These are phyloP conservation scores for Nannoperca obscura DNA, from an alignment of 2,797 vertebrate species.

Conservation along the genomic window DNA sequence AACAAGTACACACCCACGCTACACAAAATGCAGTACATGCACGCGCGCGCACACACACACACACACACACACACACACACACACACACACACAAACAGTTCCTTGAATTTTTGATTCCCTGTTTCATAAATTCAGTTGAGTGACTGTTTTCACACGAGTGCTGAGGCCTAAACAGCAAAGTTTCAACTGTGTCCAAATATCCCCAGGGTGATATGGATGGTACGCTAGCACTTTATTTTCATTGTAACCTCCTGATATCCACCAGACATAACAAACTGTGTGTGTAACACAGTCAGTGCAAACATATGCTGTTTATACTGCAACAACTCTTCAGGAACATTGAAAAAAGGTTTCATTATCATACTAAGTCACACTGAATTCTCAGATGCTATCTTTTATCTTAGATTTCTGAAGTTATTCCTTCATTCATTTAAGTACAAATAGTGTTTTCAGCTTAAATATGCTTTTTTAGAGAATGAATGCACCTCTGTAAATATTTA, in stretches of 20 bases:
- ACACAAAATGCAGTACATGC: constrained; percentile 11
- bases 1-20: constrained; percentile 29
- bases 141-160: constrained; percentile 34
- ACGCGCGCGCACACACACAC: constrained; percentile 16
- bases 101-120: constrained; percentile 27
- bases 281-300: constrained; percentile 35
- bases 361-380: not conserved
- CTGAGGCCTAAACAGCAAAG: constrained; percentile 31
- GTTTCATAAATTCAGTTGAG: constrained; percentile 32
- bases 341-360: constrained; percentile 6
- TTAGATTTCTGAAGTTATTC: not conserved
- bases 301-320: constrained; percentile 36
- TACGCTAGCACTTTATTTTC: constrained; percentile 37
- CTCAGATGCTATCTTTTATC: not conserved
- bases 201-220: constrained; percentile 39
- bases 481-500: not conserved
- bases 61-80: not conserved
- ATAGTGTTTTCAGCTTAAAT: not conserved
- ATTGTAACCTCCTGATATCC: constrained; percentile 44
- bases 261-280: constrained; percentile 55
- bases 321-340: constrained; percentile 20
- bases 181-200: constrained; percentile 55
- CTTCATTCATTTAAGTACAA: not conserved
- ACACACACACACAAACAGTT: constrained; percentile 9
- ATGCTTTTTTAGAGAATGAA: not conserved